Conservation (phyloP, 2,797 vertebrate genomes). For the Neostethus bicornis region DNA sequence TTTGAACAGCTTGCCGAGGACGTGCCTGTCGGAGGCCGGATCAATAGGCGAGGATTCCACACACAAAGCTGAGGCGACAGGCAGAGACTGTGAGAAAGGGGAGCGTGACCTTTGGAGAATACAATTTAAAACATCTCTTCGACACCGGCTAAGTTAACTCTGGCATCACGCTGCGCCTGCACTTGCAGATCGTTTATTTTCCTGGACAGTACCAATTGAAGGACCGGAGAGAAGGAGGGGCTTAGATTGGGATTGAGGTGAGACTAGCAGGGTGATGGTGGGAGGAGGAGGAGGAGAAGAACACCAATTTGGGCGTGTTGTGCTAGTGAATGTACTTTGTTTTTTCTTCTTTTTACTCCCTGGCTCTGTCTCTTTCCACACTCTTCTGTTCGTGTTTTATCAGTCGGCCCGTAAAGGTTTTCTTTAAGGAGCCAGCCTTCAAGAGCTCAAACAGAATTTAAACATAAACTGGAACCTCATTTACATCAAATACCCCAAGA, state of each 20-base stretch:
- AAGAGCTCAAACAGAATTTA: conserved; percentile 23
- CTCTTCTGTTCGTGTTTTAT: conserved; percentile 49
- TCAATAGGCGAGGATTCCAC: conserved; percentile 77
- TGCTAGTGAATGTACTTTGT: conserved; percentile 55
- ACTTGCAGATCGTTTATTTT: conserved; percentile 81
- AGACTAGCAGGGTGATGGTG: conserved; percentile 33
- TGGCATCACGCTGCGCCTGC: conserved; percentile 72
- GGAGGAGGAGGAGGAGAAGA: conserved; percentile 55
- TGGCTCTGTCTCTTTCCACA: conserved; percentile 7
- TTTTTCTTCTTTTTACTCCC: conserved; percentile 36
- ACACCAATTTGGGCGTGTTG: conserved; percentile 67
- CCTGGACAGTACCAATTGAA: conserved; percentile 78
- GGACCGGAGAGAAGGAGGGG: conserved; percentile 39
- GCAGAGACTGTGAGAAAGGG: conserved; percentile 74
- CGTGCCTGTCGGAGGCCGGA: conserved; percentile 66
- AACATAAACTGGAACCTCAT: conserved; percentile 64
- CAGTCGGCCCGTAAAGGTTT: conserved; percentile 48
- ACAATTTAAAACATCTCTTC: conserved; percentile 78
- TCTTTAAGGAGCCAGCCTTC: conserved; percentile 42
- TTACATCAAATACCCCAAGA: conserved; percentile 72
- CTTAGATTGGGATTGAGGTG: conserved; percentile 55
- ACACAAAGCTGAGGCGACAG: conserved; percentile 80
- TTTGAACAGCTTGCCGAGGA: conserved; percentile 67
- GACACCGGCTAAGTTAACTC: conserved; percentile 75
- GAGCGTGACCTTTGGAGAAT: conserved; percentile 83